These are phyloP conservation scores for Sialia sialis DNA, from an alignment of 2,113 vertebrate species.

Conservation along the genomic window DNA sequence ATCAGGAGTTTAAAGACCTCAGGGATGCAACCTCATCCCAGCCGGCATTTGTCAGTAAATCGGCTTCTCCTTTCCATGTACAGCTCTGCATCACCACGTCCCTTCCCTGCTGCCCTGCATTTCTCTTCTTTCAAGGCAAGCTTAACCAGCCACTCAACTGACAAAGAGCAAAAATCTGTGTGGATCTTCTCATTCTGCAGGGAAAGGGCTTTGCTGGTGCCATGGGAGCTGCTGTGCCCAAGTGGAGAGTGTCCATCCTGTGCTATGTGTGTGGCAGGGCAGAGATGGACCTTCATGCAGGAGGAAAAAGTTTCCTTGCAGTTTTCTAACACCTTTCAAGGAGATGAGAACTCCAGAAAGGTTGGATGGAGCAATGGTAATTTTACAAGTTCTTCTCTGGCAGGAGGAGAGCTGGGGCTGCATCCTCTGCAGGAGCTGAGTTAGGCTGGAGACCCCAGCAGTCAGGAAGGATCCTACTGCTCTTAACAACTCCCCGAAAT, in stretches of 20 bases:
- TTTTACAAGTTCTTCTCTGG: not conserved
- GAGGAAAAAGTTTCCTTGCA: not conserved
- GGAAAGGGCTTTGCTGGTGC: not conserved
- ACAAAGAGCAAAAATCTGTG: not conserved
- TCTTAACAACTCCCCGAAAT: not conserved
- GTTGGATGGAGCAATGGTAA: not conserved
- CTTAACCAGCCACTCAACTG: not conserved
- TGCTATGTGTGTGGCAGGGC: fast-evolving
- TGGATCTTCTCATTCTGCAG: not conserved
- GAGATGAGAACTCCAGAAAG: not conserved
- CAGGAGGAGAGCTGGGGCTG: not conserved
- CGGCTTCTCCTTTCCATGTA: fast-evolving
- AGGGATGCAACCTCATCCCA: not conserved
- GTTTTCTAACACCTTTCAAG: not conserved
- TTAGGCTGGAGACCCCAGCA: not conserved
- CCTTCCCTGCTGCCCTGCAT: not conserved
- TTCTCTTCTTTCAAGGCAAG: not conserved
- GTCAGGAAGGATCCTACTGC: not conserved
- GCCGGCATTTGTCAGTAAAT: not conserved
- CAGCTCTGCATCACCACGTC: not conserved
- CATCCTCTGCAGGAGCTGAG: not conserved
- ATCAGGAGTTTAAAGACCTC: not conserved
- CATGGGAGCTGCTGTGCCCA: not conserved
- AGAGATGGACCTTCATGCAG: not conserved
- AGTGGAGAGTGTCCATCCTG: fast-evolving